These are phyloP conservation scores for Bombus waltoni DNA, from an alignment of 1,140 invertebrate genomes.

Conservation along the genomic window DNA sequence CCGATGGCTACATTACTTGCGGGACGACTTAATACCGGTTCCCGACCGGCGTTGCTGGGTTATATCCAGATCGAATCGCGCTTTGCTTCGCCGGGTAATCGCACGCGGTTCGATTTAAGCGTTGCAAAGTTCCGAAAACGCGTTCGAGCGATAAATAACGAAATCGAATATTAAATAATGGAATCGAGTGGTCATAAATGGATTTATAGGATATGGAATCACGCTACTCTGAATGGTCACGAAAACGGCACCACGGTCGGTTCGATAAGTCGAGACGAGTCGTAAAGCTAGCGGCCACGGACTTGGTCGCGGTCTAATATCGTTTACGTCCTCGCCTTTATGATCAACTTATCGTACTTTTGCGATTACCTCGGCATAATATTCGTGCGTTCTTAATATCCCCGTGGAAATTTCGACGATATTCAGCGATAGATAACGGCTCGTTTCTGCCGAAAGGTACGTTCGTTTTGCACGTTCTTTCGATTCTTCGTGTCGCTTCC, in stretches of 20 bases:
- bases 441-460: background rate
- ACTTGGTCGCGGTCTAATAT: conserved; percentile 53
- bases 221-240: no score
- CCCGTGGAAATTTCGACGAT: conserved; percentile 18
- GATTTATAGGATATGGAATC: conserved; percentile 17
- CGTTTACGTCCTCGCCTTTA: conserved; percentile 52
- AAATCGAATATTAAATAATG: no score
- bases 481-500: background rate
- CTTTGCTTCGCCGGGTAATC: background rate
- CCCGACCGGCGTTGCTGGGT: no score
- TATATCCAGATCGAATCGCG: no score
- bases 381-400: background rate
- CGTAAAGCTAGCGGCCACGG: conserved; percentile 4
- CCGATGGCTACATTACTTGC: no score
- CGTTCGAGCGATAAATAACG: background rate
- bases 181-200: background rate
- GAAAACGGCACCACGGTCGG: conserved; percentile 12
- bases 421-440: no score
- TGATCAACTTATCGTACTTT: conserved; percentile 37
- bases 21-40: no score
- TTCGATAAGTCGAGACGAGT: conserved; percentile 20
- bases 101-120: background rate
- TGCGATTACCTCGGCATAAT: background rate
- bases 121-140: background rate
- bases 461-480: background rate